Evolutionary conservation across 2,888 invertebrate genomes (phyloP).

Genomic region (Sinohyriopsis cumingii): DNA sequence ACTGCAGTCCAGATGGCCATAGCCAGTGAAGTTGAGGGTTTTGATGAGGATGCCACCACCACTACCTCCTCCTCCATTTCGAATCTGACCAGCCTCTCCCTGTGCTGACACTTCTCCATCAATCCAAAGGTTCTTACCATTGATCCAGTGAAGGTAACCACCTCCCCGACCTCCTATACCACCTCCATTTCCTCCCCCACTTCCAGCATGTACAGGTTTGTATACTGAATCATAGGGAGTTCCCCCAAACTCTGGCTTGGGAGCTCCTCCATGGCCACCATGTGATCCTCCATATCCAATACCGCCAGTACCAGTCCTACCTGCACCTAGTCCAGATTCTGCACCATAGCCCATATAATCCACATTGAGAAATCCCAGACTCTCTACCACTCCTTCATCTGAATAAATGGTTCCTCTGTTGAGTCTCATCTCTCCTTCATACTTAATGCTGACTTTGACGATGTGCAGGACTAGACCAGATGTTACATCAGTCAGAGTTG

Average conservation of each 20-base stretch:
- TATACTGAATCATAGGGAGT: conserved; percentile 57
- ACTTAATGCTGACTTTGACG: conserved; percentile 46
- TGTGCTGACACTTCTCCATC: conserved; percentile 52
- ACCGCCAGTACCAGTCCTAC: conserved; percentile 14
- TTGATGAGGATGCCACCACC: conserved; percentile 53
- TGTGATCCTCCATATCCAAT: conserved; percentile 54
- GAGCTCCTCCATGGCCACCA: conserved; percentile 61
- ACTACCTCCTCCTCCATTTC: conserved; percentile 53
- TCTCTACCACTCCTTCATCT: conserved; percentile 48
- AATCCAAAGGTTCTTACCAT: conserved; percentile 46
- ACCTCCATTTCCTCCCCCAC: conserved; percentile 54
- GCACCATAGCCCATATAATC: conserved; percentile 40
- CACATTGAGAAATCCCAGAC: conserved; percentile 41
- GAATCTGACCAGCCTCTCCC: conserved; percentile 43
- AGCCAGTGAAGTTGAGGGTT: conserved; percentile 57
- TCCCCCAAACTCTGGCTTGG: conserved; percentile 40
- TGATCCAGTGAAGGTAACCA: conserved; percentile 49
- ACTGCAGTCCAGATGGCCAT: conserved; percentile 50
- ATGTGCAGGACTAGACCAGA: conserved; percentile 37
- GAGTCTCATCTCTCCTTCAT: conserved; percentile 47
- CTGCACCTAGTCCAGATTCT: conserved; percentile 47
- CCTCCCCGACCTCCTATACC: conserved; percentile 56
- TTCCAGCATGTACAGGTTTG: conserved; percentile 43
- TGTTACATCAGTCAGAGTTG: conserved; percentile 41
- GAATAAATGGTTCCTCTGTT: conserved; percentile 49